phyloP scores from a whole-genome alignment of 2,888 invertebrate genomes.

The Mythimna ferrago region DNA sequence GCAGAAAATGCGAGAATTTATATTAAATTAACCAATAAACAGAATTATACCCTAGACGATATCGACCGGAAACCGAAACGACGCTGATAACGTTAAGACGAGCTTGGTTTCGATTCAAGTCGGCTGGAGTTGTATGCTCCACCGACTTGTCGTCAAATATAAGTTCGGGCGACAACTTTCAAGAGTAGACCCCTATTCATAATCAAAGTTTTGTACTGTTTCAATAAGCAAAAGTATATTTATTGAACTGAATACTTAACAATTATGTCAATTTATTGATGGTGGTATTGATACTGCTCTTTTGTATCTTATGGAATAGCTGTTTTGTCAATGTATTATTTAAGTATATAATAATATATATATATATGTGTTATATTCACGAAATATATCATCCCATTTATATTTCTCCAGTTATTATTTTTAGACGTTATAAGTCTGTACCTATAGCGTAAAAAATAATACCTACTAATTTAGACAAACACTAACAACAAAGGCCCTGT shows the following conservation, averaged over 20 bases:
- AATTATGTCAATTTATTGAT: not conserved
- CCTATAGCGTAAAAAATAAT: not conserved
- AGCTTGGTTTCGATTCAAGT: slow-evolving; percentile 1
- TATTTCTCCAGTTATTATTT: too few species aligned
- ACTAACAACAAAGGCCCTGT: not conserved
- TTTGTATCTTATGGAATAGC: not conserved
- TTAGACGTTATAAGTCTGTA: too few species aligned
- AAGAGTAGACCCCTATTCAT: not conserved
- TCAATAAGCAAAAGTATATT: not conserved
- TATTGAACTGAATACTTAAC: not conserved
- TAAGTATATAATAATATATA: not conserved
- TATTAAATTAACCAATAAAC: not conserved
- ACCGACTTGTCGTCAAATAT: not conserved
- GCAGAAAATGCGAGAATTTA: not conserved
- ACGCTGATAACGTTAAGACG: slow-evolving; percentile 14
- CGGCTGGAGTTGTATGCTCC: not conserved
- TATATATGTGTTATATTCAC: not conserved
- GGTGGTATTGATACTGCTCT: not conserved
- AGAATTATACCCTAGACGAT: slow-evolving; percentile 1
- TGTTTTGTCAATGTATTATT: not conserved
- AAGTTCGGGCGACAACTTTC: not conserved
- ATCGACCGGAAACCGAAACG: slow-evolving; percentile 15
- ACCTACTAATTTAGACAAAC: not conserved
- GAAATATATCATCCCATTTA: not conserved
- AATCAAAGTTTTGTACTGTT: not conserved